Base-by-base conservation (phyloP, 2,797 vertebrate species). In the Pteronotus mesoamericanus region DNA sequence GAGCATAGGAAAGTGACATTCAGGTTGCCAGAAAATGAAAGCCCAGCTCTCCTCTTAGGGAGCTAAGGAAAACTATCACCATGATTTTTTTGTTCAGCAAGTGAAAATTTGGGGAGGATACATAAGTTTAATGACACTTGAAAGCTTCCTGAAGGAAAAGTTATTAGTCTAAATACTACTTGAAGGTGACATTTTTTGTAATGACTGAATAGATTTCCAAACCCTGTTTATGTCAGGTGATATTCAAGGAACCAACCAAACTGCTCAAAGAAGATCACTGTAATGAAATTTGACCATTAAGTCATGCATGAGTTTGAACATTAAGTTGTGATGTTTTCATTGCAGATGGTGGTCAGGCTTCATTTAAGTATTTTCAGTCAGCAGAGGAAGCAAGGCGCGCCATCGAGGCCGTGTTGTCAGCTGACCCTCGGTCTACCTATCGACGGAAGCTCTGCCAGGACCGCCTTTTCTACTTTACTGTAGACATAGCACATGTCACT, bases 391-490 rank as follows among this genome's bases (percentile, higher is more conserved):
- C 99, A 0, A 97, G 91, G 4, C 96, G 94, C 1, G 99, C 99
- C 87, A 99, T 99, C 84, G 97, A 97, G 89, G 98, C 98, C 0
- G 98, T 99, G 66, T 95, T 99, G 92, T 98, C 99, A 6, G 99
- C 99, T 1, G 99, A 99, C 83, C 99, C 99, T 4, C 98, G 99
- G 34, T 99, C 99, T 2, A 98, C 99, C 32, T 99, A 99, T 96
- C 98, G 99, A 4, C 98, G 99, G 84, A 98, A 97, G 16, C 97
- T 98, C 97, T 99, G 99, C 97, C 98, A 91, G 75, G 99, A 99
- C 98, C 98, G 98, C 61, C 99, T 99, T 48, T 99, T 99, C 98
- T 99, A 98, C 98, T 99, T 99, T 92, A 98, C 98, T 18, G 95
- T 99, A 57, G 99, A 99, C 96, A 97, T 94, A 0, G 99, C 98